Base-by-base conservation (phyloP, 2,113 vertebrate species). In the Eudyptes chrysolophus region DNA sequence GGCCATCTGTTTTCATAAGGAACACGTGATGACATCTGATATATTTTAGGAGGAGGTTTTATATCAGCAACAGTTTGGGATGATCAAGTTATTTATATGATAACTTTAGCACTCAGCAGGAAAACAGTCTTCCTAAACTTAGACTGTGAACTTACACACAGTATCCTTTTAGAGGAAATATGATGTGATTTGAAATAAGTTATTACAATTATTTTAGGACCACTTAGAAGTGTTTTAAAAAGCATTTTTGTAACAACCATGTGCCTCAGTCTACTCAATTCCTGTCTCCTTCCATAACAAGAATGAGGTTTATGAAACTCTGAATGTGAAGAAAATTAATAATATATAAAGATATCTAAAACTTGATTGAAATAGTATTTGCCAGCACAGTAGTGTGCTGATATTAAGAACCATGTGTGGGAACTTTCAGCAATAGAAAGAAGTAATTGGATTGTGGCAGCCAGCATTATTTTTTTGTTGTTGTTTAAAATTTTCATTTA, bases 11-110 rank as follows among this genome's bases (percentile, higher is more conserved):
- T 92, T 72, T 57, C 68, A 66, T 6, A 62, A 55, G 54, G 20
- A 93, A 65, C 85, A 83, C 7, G 1, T 80, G 89, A 69, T 90
- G 86, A 89, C 32, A 87, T 65, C n/a, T 72, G 78, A 93, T 85
- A 79, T 48, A 74, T 40, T 92, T 93, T 57, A 88, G 49, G 38
- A 93, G 36, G 44, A 76, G 58, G 46, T 83, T 95, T 95, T 88
- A 62, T 95, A 96, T 90, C 92, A 90, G 42, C 74, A 76, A 30
- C 52, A 71, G 44, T 83, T 95, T 87, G 49, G 40, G 44, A 80
- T 85, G 78, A 52, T 87, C 61, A 68, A 68, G 66, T 85, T 97
- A 93, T 90, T 96, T 90, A 58, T 86, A 86, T 49, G n/a, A 49
- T 52, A 84, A 42, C 46, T 84, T 87, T 70, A 60, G 32, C 58